Base-by-base conservation (phyloP, 2,888 invertebrate species). In the Oeneis ivallda region DNA sequence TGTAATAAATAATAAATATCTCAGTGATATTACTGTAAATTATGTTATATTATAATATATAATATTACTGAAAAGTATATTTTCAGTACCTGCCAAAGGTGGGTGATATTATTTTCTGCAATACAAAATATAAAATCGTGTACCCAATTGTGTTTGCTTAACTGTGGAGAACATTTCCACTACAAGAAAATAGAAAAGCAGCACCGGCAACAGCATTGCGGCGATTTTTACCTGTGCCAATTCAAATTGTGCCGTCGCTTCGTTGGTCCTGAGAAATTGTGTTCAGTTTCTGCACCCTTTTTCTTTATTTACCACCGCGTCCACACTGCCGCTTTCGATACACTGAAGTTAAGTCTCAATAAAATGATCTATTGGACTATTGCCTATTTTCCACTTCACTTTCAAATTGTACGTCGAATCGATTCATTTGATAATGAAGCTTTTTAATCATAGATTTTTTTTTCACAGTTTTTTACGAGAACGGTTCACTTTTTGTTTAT, bases 181-280 rank as follows among this genome's bases (percentile, higher is more conserved):
- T 39, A 41, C 17, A 41, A 56, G 56, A 56, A 54, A 56, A 56
- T 56, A 19, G 56, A 56, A 41, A 56, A 56, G 37, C 54, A 54
- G 41, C 19, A 6, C 56, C 19, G 41, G 56, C 56, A 41, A 56
- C 56, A 41, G 56, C 56, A 56, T 41, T 56, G 56, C 56, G 56
- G 56, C 56, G 56, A 56, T 56, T 56, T 56, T 41, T 41, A 56
- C 56, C 41, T 56, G 56, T 41, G 56, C 56, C 56, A 56, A 56
- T 56, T 56, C 56, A 56, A 56, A 56, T 56, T 56, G 56, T 56
- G 56, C 56, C 56, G 56, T 39, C 56, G 56, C 56, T 56, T 56
- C 56, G 56, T 41, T 41, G 56, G 17, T 56, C 56, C 56, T 56
- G 56, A 56, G 56, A 41, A 56, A 56, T 56, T 56, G 39, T 56